Evolutionary conservation across 2,113 vertebrate genomes (phyloP), one percentile per base, ranked within the genome.

Genomic region (Excalfactoria chinensis): DNA sequence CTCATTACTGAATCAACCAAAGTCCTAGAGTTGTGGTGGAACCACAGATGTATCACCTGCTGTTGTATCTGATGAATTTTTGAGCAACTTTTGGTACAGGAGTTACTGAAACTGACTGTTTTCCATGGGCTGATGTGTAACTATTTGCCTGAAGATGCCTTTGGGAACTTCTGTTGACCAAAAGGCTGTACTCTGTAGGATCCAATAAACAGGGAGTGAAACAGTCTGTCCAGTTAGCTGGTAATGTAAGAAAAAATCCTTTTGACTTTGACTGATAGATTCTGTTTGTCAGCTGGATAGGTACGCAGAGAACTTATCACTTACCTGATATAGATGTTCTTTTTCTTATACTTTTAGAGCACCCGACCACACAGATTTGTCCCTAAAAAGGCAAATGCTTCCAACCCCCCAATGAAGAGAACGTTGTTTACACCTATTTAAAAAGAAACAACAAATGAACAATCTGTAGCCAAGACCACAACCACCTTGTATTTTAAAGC

Each of bases 351-450:
- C 96, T 93, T 97, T 64, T 97, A 99, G 99, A 98, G 96, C 96
- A 94, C 94, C 86, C 93, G 84, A 97, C 97, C 96, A 97, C 95
- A 93, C 34, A 96, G 97, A 97, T 96, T 93, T 97, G 93, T 97
- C 97, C 55, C 95, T 95, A 93, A 90, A 97, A 97, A 97, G 96
- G 93, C 96, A 96, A 96, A 98, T 98, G 97, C 98, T 98, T 98
- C 98, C 97, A 98, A 95, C 97, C 95, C 94, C 97, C 89, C 32
- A 11, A 78, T 96, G 96, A 97, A 98, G 97, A 97, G 91, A 98
- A 98, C 94, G 97, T 93, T 98, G 97, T 98, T 98, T 98, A 97
- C 98, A 97, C 93, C 96, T 90, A 73, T 94, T 92, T 84, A 92
- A 94, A 95, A 95, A 96, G 62, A 49, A 49, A 25, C 37, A 25